Percentiles rank a stretch among this genome's conserved stretches.
Conservation (phyloP, 2,797 vertebrate genomes). For the Gadopsis marmoratus region DNA sequence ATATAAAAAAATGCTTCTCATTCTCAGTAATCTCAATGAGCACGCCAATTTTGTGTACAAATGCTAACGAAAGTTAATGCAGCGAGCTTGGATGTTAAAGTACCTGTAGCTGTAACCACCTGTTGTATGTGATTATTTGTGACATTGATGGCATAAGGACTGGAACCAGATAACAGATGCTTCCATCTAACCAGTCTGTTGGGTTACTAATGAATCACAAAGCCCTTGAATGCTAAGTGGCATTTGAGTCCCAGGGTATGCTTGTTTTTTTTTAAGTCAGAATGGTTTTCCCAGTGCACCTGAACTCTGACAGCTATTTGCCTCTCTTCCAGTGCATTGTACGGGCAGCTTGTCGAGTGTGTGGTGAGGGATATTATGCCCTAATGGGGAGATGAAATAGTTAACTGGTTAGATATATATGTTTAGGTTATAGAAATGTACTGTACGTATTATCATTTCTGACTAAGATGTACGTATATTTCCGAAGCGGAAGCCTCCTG, state of each 20-base stretch:
- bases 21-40: conserved; percentile 1
- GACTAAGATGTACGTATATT: conserved; percentile 15
- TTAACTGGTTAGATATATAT: conserved; percentile 16
- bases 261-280: conserved; percentile 67
- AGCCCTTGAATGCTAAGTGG: conserved; percentile 87
- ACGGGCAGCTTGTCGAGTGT: conserved; percentile 64
- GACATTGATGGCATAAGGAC: conserved; percentile 85
- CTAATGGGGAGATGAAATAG: conserved; percentile 26
- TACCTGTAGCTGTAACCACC: conserved; percentile 75
- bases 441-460: not conserved
- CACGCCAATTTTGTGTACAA: not conserved
- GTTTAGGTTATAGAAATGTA: conserved; percentile 1
- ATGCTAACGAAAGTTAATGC: conserved; percentile 36
- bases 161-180: conserved; percentile 86
- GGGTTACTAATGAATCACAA: conserved; percentile 86
- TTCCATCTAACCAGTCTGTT: conserved; percentile 82
- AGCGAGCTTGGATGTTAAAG: conserved; percentile 42
- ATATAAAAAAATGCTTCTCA: not conserved
- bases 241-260: conserved; percentile 85
- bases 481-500: conserved; percentile 10
- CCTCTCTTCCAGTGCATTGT: conserved; percentile 65
- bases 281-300: conserved; percentile 80
- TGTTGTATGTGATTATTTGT: conserved; percentile 85
- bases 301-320: conserved; percentile 80
- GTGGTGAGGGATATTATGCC: conserved; percentile 48